Evolutionary conservation across 2,888 invertebrate species (phyloP).

Genomic region (Phlogophora meticulosa): DNA sequence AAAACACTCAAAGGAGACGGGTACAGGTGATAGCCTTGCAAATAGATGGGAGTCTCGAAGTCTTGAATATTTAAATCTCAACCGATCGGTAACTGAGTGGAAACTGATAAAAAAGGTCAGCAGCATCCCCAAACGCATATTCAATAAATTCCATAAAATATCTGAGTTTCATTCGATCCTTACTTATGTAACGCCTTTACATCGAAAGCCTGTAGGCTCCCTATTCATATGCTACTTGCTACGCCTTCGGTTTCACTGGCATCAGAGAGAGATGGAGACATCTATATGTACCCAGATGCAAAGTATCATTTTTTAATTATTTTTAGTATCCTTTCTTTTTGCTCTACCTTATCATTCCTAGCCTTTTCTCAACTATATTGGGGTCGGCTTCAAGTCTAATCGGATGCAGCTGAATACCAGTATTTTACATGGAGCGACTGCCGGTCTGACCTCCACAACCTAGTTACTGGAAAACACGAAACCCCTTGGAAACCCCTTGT

Average conservation of each 20-base stretch:
- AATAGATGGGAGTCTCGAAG: not conserved
- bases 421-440: no score
- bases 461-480: no score
- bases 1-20: not conserved
- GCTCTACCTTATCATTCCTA: no score
- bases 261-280: no score
- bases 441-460: no score
- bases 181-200: constrained; percentile 13
- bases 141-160: not conserved
- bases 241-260: not conserved
- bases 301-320: no score
- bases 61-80: constrained; percentile 28
- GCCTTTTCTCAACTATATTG: no score
- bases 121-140: not conserved
- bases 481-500: no score
- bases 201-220: not conserved
- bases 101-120: constrained; percentile 14
- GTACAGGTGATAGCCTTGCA: not conserved
- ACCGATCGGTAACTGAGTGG: not conserved
- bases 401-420: no score
- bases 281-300: no score
- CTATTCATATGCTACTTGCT: constrained; percentile 15
- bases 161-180: constrained; percentile 13
- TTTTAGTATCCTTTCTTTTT: no score
- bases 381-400: no score